A percentile compares a stretch with the other conserved stretches of the same genome.
phyloP scores from a whole-genome alignment of 1,140 invertebrate species.

The Daktulosphaira vitifoliae region DNA sequence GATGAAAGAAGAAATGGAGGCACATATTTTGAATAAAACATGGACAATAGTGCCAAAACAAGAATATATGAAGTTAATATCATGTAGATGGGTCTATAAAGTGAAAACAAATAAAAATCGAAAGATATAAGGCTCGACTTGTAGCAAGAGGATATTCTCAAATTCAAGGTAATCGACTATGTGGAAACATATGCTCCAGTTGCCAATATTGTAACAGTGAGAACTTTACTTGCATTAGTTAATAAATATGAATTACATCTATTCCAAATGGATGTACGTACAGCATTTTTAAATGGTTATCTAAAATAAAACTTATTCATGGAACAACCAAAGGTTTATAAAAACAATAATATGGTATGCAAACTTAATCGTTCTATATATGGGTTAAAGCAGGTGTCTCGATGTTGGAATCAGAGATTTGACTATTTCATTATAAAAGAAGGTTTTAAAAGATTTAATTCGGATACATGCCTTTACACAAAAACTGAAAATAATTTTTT shows the following conservation, averaged over 20 bases:
- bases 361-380: conserved; percentile 17
- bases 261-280: conserved; percentile 43
- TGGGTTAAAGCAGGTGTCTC: conserved; percentile 20
- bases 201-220: too few species aligned
- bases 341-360: too few species aligned
- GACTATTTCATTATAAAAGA: conserved; percentile 38
- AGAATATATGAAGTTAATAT: conserved; percentile 37
- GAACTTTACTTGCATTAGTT: conserved; percentile 31
- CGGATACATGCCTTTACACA: conserved; percentile 20
- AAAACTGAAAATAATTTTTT: neutral
- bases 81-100: conserved; percentile 44
- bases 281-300: conserved; percentile 45
- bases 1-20: conserved; percentile 40
- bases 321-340: conserved; percentile 13
- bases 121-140: conserved; percentile 34
- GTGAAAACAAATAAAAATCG: conserved; percentile 39
- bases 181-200: too few species aligned
- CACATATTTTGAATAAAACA: conserved; percentile 41
- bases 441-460: neutral
- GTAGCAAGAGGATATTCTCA: neutral
- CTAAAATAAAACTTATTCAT: conserved; percentile 19
- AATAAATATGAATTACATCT: conserved; percentile 40
- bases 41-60: conserved; percentile 39
- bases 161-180: neutral
- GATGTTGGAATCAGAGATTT: conserved; percentile 11